Percentiles rank a stretch among this genome's conserved stretches.
These are phyloP conservation scores for Pinna nobilis DNA, from an alignment of 1,140 invertebrate genomes.

Conservation along the genomic window DNA sequence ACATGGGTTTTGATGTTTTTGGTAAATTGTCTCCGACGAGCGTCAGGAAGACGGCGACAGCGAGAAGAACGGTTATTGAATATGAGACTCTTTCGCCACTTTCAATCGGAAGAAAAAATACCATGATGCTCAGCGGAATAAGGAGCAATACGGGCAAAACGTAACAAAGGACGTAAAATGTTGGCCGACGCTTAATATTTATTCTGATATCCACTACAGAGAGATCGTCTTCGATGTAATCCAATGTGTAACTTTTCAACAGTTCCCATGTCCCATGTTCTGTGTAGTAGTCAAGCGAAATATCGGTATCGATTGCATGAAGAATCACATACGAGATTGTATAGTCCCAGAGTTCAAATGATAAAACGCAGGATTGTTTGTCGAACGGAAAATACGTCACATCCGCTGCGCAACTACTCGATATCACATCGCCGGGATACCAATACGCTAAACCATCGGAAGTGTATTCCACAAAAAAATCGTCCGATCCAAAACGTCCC, in stretches of 20 bases:
- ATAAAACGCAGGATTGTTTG: constrained; percentile 15
- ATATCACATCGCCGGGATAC: constrained; percentile 28
- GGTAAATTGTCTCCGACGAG: constrained; percentile 30
- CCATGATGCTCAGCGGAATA: constrained; percentile 13
- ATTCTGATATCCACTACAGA: constrained; percentile 14
- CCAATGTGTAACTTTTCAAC: background rate
- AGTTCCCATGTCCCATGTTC: constrained; percentile 27
- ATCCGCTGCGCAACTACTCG: constrained; percentile 13
- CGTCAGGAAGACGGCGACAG: constrained; percentile 32
- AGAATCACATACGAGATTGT: background rate
- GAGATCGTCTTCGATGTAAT: background rate
- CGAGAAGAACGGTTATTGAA: constrained; percentile 11
- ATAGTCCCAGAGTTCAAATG: constrained; percentile 11
- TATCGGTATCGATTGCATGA: background rate
- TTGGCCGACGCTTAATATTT: constrained; percentile 20
- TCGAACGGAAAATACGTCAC: constrained; percentile 32
- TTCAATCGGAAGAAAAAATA: constrained; percentile 30
- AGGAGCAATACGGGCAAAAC: constrained; percentile 32
- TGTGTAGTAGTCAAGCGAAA: background rate
- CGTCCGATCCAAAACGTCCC: constrained; percentile 22
- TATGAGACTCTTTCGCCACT: constrained; percentile 27
- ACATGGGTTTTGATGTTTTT: constrained; percentile 18
- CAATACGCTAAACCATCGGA: constrained; percentile 21
- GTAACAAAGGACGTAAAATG: constrained; percentile 14
- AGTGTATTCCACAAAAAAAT: background rate